Evolutionary conservation across 1,140 invertebrate genomes (phyloP).

Genomic region (Prorops nasuta): DNA sequence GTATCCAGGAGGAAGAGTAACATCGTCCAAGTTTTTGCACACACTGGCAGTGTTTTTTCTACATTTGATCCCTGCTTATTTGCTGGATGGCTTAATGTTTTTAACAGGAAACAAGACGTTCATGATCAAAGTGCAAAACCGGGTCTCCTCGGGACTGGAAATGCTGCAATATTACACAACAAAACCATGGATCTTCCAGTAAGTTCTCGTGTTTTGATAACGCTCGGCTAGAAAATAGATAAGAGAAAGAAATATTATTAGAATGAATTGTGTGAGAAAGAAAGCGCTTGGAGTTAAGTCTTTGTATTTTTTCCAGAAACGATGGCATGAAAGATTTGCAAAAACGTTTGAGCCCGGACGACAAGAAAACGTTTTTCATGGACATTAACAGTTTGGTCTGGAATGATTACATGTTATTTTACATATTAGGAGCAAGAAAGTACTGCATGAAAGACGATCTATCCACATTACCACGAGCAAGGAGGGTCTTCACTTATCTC

Average conservation of each 20-base stretch:
- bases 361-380: slow-evolving; percentile 62
- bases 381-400: slow-evolving; percentile 64
- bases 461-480: slow-evolving; percentile 70
- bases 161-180: slow-evolving; percentile 84
- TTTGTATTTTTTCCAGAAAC: slow-evolving; percentile 56
- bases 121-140: slow-evolving; percentile 67
- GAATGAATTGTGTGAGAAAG: too few species aligned
- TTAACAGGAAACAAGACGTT: slow-evolving; percentile 75
- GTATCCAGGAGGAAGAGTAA: slow-evolving; percentile 78
- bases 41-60: slow-evolving; percentile 69
- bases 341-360: slow-evolving; percentile 59
- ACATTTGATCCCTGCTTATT: slow-evolving; percentile 79
- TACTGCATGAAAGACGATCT: slow-evolving; percentile 77
- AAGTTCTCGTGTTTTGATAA: slow-evolving; percentile 25
- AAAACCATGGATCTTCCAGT: slow-evolving; percentile 77
- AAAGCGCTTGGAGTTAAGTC: too few species aligned
- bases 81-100: slow-evolving; percentile 69
- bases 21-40: slow-evolving; percentile 67
- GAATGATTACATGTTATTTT: slow-evolving; percentile 67
- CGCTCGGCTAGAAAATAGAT: neutral
- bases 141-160: slow-evolving; percentile 63
- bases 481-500: slow-evolving; percentile 50
- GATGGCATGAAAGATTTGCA: slow-evolving; percentile 68
- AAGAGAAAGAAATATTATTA: neutral
- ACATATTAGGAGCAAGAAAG: slow-evolving; percentile 71